Evolutionary conservation across 2,888 invertebrate species (phyloP), one percentile per base, ranked within the genome.

Genomic region (Stratiomys singularior): DNA sequence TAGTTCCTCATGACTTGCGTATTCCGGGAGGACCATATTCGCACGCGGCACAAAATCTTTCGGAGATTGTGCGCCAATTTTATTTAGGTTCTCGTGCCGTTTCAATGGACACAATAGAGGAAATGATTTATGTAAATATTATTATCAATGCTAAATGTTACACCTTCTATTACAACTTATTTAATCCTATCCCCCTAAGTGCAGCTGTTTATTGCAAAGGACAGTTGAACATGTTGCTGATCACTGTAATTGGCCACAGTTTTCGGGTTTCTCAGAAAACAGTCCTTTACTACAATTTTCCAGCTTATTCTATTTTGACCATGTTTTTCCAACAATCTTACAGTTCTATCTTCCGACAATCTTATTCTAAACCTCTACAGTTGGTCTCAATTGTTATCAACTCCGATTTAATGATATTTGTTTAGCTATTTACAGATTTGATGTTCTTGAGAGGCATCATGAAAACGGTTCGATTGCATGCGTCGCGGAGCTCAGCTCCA

Each of bases 391-490:
- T 9, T 37, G 37, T 37, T 37, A 37, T 9, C 37, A 37, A n/a
- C n/a, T n/a, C 9, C 5, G 37, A 37, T 37, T 37, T 37, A 37
- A 37, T 9, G 5, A 9, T 13, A 52, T 78, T 79, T 80, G 82
- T 82, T 15, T 84, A 91, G 91, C 85, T 91, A 67, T 89, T 91
- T 80, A 91, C 91, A 58, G 91, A 91, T 83, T 87, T 90, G 28
- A 91, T 91, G 91, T 91, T 91, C 84, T 84, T 91, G 63, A 88
- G 90, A 47, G 91, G 91, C 18, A 87, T 89, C 1, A 83, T 90
- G 23, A 88, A 90, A 69, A 89, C 90, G 0, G 87, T 90, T 0
- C 87, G 89, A 0, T 83, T 85, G 78, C 87, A 87, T 79, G 86
- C 86, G 30, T 82, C 81, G 63, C 83, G 82, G 66, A 84, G 85